Conservation (phyloP, 2,888 invertebrate genomes). For the Zygogramma bicolorata region DNA sequence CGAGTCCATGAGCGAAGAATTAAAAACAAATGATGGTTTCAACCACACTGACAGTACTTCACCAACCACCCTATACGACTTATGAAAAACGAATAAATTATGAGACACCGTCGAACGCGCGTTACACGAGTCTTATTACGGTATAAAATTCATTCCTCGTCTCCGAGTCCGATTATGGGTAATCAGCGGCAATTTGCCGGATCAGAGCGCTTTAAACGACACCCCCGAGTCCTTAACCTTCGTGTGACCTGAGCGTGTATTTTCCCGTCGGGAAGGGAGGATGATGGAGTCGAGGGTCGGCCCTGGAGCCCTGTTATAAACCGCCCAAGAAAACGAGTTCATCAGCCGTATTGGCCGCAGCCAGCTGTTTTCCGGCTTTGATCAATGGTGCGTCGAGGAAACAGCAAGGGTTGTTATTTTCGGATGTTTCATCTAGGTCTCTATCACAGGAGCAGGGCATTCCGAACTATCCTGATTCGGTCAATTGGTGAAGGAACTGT, state of each 20-base stretch:
- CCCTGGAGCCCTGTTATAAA: conserved; percentile 23
- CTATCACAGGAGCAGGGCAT: too few species aligned
- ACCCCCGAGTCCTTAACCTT: conserved; percentile 35
- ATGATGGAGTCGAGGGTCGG: conserved; percentile 28
- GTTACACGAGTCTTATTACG: not conserved
- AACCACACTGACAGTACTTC: too few species aligned
- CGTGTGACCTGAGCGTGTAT: conserved; percentile 10
- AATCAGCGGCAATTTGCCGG: conserved; percentile 62
- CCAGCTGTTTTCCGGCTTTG: conserved; percentile 17
- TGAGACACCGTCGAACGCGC: not conserved
- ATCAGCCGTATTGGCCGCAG: conserved; percentile 18
- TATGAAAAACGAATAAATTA: not conserved
- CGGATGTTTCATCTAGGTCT: too few species aligned
- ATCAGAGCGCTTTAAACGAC: conserved; percentile 37
- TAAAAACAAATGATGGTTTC: too few species aligned
- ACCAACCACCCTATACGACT: too few species aligned
- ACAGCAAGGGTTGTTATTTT: not conserved
- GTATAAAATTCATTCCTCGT: conserved; percentile 30
- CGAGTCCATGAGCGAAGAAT: too few species aligned
- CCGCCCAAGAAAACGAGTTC: conserved; percentile 18
- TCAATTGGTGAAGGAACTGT: too few species aligned
- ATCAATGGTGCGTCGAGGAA: not conserved
- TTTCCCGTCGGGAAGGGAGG: conserved; percentile 22
- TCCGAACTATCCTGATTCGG: too few species aligned
- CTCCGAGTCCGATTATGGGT: conserved; percentile 52